Base-by-base conservation (phyloP, 2,797 vertebrate genomes). In the Chlorospingus semifuscus region DNA sequence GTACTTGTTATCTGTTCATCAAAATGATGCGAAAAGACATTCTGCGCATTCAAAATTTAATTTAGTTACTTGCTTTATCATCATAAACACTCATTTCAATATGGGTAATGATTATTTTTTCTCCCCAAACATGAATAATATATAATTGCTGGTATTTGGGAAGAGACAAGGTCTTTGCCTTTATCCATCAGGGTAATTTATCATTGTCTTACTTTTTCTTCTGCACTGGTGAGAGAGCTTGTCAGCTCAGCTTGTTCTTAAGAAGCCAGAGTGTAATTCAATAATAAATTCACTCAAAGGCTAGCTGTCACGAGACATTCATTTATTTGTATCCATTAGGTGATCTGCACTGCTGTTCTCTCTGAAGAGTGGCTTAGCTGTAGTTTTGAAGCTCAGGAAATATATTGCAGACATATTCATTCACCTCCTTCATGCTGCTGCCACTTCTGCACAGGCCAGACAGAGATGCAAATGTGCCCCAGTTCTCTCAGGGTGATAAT, bases 211-310 rank as follows among this genome's bases (percentile, higher is more conserved):
- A 70, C 71, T 87, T 89, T 77, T 93, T 90, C 82, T 94, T 89
- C 77, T 75, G 95, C 78, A 89, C 83, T 77, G 80, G 92, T 95
- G 88, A 93, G 94, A 83, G 93, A 94, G 94, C 93, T 95, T 97
- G 97, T 97, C 97, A 96, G 92, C 87, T 96, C 95, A 94, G 96
- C 95, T 97, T 96, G 96, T 94, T 98, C 96, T 94, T 97, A 95
- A 97, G 97, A 97, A 60, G 77, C 95, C 83, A 87, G 95, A 98
- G 89, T 89, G 69, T 97, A 98, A 98, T 97, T 97, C 97, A 97
- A 97, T 98, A 97, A 98, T 97, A 97, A 97, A 97, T 98, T 96
- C 47, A 66, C 95, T 97, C 94, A 92, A 96, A 97, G 95, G 94
- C 91, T 95, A 89, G 95, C 95, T 97, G 97, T 97, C 97, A 97